Evolutionary conservation across 2,888 invertebrate species (phyloP).

Genomic region (Cryptocephalus moraei): DNA sequence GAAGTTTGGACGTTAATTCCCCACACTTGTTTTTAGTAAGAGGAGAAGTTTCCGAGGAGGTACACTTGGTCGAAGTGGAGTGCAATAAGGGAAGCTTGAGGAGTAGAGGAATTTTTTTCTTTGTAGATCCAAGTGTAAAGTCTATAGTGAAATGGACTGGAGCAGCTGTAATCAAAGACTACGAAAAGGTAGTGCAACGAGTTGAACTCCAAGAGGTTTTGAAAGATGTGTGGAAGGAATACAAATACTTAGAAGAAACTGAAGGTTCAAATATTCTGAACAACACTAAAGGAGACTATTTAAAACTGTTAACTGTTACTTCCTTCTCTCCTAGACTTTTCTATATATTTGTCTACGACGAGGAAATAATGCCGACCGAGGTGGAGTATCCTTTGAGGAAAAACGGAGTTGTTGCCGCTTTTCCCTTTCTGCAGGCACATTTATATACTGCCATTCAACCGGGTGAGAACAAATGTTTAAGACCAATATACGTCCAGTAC

Average conservation of each 20-base stretch:
- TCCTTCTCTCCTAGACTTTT: conserved; percentile 19
- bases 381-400: conserved; percentile 18
- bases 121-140: conserved; percentile 12
- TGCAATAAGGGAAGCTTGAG: conserved; percentile 16
- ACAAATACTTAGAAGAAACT: conserved; percentile 10
- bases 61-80: conserved; percentile 22
- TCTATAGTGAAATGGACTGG: conserved; percentile 20
- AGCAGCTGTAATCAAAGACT: conserved; percentile 1
- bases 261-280: conserved; percentile 6
- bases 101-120: conserved; percentile 18
- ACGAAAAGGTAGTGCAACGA: not conserved
- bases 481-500: too few relatives aligned
- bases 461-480: too few relatives aligned
- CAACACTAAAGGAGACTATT: too few relatives aligned
- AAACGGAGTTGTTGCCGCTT: conserved; percentile 12
- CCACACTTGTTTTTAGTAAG: conserved; percentile 18
- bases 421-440: conserved; percentile 24
- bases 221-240: conserved; percentile 12
- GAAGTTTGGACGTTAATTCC: conserved; percentile 7
- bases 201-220: conserved; percentile 8
- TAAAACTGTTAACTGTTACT: too few relatives aligned
- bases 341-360: conserved; percentile 21
- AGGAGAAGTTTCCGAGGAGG: conserved; percentile 18
- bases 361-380: conserved; percentile 18
- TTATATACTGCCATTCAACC: conserved; percentile 20